Percentiles rank a stretch among this genome's conserved stretches.
Conservation (phyloP, 2,113 vertebrate genomes). For the Genyomyrus donnyi region DNA sequence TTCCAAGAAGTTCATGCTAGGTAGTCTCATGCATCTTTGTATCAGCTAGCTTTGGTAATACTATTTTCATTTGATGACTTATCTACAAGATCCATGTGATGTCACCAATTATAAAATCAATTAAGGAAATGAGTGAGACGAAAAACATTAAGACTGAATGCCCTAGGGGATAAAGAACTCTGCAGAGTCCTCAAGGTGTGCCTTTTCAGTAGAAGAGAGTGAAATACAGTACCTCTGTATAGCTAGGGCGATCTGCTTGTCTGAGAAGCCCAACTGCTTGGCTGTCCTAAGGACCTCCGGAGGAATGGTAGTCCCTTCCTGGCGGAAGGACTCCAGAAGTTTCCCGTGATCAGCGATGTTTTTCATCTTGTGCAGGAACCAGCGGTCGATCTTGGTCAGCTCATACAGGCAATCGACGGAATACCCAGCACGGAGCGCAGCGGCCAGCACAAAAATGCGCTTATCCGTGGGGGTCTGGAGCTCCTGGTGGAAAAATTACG, state of each 20-base stretch:
- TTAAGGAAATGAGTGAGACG: neutral
- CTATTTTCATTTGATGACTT: neutral
- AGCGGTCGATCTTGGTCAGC: slow-evolving; percentile 91
- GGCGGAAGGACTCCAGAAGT: slow-evolving; percentile 70
- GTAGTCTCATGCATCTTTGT: neutral
- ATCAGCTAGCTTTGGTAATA: neutral
- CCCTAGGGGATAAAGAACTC: neutral
- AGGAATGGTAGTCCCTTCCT: slow-evolving; percentile 65
- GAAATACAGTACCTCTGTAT: slow-evolving; percentile 74
- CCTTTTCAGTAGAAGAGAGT: neutral
- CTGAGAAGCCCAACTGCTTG: slow-evolving; percentile 91
- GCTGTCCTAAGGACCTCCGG: slow-evolving; percentile 69
- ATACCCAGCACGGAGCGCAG: slow-evolving; percentile 77
- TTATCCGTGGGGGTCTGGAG: slow-evolving; percentile 89
- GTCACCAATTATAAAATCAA: neutral
- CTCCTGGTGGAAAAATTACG: slow-evolving; percentile 62
- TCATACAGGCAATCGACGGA: slow-evolving; percentile 82
- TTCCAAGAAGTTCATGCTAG: neutral
- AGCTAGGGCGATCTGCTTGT: slow-evolving; percentile 88
- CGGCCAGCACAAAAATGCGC: slow-evolving; percentile 86
- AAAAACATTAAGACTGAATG: neutral
- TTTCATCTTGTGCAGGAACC: slow-evolving; percentile 97
- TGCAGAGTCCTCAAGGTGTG: neutral
- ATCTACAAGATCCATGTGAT: neutral
- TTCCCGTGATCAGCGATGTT: slow-evolving; percentile 72